Evolutionary conservation across 1,140 invertebrate genomes (phyloP), one percentile per base, ranked within the genome.

Genomic region (Teleopsis dalmanni): DNA sequence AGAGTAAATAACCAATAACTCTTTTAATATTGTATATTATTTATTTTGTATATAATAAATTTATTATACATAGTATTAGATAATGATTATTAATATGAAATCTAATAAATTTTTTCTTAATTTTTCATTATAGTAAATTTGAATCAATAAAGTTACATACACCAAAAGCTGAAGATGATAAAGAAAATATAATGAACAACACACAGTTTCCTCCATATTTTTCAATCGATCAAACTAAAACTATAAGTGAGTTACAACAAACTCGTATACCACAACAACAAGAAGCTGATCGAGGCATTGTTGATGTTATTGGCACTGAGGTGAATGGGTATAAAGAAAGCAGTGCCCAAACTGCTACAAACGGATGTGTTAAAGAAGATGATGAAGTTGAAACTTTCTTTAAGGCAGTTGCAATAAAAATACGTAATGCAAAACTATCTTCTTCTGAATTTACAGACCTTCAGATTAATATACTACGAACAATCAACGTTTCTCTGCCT

Each of bases 361-460:
- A 62, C 2, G 60, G 60, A 0, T 52, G 59, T 10, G 27, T 33
- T 3, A 40, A 50, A 14, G 41, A 29, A 10, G 64, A 68, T 41
- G 65, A 68, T 55, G 65, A 68, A 51, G 60, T 68, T 7, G 65
- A 60, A n/a, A 60, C 60, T 35, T 68, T 68, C 29, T 68, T 68
- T 27, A 65, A 57, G 48, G 62, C 65, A 16, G 57, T 68, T 18
- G 57, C 65, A 41, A 68, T 68, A 62, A 68, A 68, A 52, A 68
- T 68, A 53, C 62, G 65, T 16, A 62, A 44, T 44, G 64, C 65
- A 13, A 61, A 65, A 21, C 36, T 68, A 37, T 61, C 62, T 25
- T 62, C 65, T 16, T 57, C 68, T 29, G 60, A 57, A 25, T 68
- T 68, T 36, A 68, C 65, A 3, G 65, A 68, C 42, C 53, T 68